Evolutionary conservation across 2,797 vertebrate genomes (phyloP), one percentile per base, ranked within the genome.

Genomic region (Oryzias sinensis): DNA sequence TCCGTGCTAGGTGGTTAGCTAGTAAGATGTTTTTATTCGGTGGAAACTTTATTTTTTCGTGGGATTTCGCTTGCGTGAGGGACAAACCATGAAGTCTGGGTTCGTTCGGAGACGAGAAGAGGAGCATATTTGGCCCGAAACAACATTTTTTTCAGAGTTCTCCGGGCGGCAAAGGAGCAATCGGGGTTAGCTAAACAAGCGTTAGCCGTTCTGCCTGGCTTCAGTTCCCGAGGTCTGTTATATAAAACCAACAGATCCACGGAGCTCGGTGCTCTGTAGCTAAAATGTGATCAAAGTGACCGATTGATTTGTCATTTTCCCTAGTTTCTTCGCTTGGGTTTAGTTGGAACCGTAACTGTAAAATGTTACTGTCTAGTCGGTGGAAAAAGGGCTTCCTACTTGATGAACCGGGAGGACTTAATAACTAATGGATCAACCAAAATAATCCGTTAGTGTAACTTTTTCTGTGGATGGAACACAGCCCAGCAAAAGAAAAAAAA

Each of bases 301-400:
- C 2, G 20, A 22, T 2, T 22, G 20, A 22, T 22, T 33, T 11
- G 11, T 33, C 9, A 33, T 33, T 33, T 11, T 9, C 1, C 2
- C 20, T 2, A 2, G 8, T 33, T 33, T 33, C 9, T 33, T 9
- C 8, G 2, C 33, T 11, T 60, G 27, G 15, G 49, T 48, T 40
- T 25, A 29, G 40, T 17, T 9, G 0, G 42, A 53, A 4, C 29
- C 5, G 25, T 14, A 49, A 37, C 7, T 43, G 14, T 24, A 47
- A 22, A 16, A 22, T n/a, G 2, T 5, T 17, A 7, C 5, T 5
- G n/a, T 29, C 27, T 20, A 22, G 14, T 16, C 43, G 56, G 14
- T 46, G 20, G 49, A 53, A 49, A 69, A 17, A 73, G 77, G 74
- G 77, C 79, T 65, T 50, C 70, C 85, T 79, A 72, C 46, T 73